These are phyloP conservation scores for Drosophila yakuba DNA, from an alignment of 1,140 invertebrate genomes.

Conservation along the genomic window DNA sequence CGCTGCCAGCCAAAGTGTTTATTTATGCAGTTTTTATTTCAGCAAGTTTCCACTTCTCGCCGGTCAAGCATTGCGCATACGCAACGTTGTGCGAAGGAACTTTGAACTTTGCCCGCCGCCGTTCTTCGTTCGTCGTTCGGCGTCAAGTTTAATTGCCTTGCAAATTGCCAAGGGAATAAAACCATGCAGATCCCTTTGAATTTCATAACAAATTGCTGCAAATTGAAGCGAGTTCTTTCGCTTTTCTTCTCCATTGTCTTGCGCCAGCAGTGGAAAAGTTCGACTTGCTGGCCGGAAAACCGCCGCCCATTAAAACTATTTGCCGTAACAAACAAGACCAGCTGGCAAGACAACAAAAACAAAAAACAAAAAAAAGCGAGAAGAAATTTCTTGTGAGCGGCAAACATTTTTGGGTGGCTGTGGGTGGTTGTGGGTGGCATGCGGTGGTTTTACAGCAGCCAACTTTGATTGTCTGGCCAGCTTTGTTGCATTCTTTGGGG, in stretches of 20 bases:
- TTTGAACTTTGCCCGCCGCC: too few species aligned
- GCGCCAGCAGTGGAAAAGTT: constrained; percentile 42
- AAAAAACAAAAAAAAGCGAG: constrained; percentile 3
- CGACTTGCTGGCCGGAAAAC: constrained; percentile 53
- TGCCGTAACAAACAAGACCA: constrained; percentile 69
- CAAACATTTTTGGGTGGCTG: constrained; percentile 50
- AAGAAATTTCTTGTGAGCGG: constrained; percentile 50
- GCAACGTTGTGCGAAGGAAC: constrained; percentile 22
- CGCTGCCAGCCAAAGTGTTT: constrained; percentile 62
- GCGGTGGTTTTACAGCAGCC: constrained; percentile 3
- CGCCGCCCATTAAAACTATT: constrained; percentile 80
- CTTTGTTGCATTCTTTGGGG: constrained; percentile 45
- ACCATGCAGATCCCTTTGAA: constrained; percentile 47
- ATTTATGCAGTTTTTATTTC: constrained; percentile 74
- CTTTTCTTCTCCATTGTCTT: constrained; percentile 28
- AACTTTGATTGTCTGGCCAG: constrained; percentile 58
- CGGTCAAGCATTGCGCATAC: constrained; percentile 55
- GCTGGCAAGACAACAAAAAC: neutral
- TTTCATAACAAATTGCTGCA: constrained; percentile 75
- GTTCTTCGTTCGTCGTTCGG: neutral
- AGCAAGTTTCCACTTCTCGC: constrained; percentile 1
- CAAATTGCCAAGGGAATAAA: constrained; percentile 60
- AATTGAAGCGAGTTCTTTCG: constrained; percentile 34
- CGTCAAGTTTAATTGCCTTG: constrained; percentile 80
- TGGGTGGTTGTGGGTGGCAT: constrained; percentile 18